A percentile compares a stretch with the other conserved stretches of the same genome.
Conservation (phyloP, 2,113 vertebrate species). For the Junco hyemalis region DNA sequence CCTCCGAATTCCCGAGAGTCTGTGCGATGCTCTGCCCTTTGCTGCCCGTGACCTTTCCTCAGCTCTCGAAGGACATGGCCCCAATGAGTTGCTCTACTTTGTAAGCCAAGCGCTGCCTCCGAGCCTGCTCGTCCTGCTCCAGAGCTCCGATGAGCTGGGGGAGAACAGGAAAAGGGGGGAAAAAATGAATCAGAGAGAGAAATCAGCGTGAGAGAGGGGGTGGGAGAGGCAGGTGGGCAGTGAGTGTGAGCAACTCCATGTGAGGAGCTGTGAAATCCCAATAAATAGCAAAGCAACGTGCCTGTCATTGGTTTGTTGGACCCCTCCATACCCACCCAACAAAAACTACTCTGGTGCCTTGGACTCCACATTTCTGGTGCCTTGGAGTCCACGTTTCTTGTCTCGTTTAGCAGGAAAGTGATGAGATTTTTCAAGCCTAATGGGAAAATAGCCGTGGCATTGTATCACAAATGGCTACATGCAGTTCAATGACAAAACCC, state of each 20-base stretch:
- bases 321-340: neutral
- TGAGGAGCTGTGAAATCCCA: neutral
- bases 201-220: neutral
- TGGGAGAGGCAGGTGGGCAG: neutral
- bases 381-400: neutral
- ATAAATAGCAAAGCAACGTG: neutral
- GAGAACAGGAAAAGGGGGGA: neutral
- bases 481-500: constrained; percentile 43
- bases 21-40: constrained; percentile 37
- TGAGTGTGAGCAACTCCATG: neutral
- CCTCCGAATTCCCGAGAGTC: constrained; percentile 27
- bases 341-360: neutral
- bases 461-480: neutral
- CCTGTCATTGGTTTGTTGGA: neutral
- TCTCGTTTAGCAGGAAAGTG: constrained; percentile 9
- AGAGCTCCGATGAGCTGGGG: constrained; percentile 90
- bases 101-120: constrained; percentile 90
- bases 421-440: constrained; percentile 33
- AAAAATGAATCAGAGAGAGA: neutral
- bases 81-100: constrained; percentile 95
- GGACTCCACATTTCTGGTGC: neutral
- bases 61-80: constrained; percentile 97
- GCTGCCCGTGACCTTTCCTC: constrained; percentile 68
- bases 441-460: neutral
- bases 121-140: constrained; percentile 94